A percentile compares a stretch with the other conserved stretches of the same genome.
Evolutionary conservation across 2,888 invertebrate species (phyloP).

Genomic region (Strigamia crassipes): DNA sequence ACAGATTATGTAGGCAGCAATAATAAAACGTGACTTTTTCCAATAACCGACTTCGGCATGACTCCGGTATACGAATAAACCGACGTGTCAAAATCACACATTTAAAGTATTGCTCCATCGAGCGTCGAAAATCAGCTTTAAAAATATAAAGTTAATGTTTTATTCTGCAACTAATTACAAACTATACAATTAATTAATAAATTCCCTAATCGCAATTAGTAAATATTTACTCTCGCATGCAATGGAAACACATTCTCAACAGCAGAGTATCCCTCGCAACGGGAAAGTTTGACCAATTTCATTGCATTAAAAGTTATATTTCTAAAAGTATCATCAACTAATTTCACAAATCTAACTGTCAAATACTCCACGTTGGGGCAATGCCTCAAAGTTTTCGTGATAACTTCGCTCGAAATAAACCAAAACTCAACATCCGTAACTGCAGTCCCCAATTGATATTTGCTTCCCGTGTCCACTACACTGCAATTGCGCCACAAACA

Average conservation of each 20-base stretch:
- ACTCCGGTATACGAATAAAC: too few relatives aligned
- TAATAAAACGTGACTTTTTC: too few relatives aligned
- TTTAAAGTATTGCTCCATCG: too few relatives aligned
- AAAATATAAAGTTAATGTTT: too few relatives aligned
- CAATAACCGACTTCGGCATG: too few relatives aligned
- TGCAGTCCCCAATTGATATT: neutral
- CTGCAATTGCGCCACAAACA: conserved; percentile 18
- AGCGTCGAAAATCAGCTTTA: too few relatives aligned
- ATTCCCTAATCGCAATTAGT: neutral
- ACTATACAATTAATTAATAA: too few relatives aligned
- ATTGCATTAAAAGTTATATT: neutral
- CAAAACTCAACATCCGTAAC: neutral
- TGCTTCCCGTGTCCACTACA: neutral
- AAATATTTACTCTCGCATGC: neutral
- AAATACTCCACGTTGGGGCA: conserved; percentile 3
- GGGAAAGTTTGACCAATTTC: neutral
- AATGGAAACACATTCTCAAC: conserved; percentile 4
- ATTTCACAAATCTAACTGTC: neutral
- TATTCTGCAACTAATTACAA: too few relatives aligned
- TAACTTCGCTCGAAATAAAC: neutral
- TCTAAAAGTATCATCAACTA: neutral
- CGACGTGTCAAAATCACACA: too few relatives aligned
- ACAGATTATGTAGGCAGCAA: too few relatives aligned
- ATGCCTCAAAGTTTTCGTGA: neutral
- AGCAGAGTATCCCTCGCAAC: neutral